A percentile compares a stretch with the other conserved stretches of the same genome.
Conservation (phyloP, 2,888 invertebrate species). For the Tachystola acroxantha region DNA sequence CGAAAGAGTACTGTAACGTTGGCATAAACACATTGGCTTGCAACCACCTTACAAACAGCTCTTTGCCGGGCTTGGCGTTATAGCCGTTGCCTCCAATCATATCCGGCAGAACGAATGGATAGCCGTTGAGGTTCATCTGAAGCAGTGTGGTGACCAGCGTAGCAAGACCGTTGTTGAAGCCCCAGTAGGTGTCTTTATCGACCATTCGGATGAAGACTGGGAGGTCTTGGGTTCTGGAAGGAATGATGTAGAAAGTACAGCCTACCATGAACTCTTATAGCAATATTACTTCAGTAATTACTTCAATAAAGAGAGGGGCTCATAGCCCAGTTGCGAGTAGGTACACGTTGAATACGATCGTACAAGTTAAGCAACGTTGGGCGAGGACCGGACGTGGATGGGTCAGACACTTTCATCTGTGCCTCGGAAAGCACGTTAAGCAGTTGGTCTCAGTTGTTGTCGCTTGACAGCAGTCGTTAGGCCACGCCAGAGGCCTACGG, state of each 20-base stretch:
- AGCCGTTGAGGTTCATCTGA: slow-evolving; percentile 80
- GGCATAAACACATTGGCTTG: slow-evolving; percentile 90
- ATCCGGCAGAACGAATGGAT: slow-evolving; percentile 86
- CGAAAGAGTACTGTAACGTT: slow-evolving; percentile 86
- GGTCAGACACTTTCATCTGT: too few relatives aligned
- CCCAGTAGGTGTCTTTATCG: slow-evolving; percentile 86
- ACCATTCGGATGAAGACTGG: slow-evolving; percentile 87
- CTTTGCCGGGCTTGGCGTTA: slow-evolving; percentile 74
- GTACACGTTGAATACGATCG: too few relatives aligned
- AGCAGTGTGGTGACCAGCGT: slow-evolving; percentile 85
- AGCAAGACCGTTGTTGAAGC: slow-evolving; percentile 82
- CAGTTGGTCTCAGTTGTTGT: too few relatives aligned
- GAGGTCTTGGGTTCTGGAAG: slow-evolving; percentile 80
- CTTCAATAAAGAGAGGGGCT: too few relatives aligned
- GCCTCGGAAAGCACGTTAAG: too few relatives aligned
- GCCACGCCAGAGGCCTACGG: too few relatives aligned
- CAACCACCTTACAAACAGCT: slow-evolving; percentile 87
- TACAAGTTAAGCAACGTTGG: too few relatives aligned
- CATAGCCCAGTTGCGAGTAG: too few relatives aligned
- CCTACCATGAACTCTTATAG: too few relatives aligned
- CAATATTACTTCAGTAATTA: too few relatives aligned
- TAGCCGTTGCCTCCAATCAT: slow-evolving; percentile 87
- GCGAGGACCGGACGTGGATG: too few relatives aligned
- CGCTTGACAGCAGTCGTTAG: too few relatives aligned
- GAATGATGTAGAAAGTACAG: slow-evolving; percentile 2